Evolutionary conservation across 2,888 invertebrate species (phyloP).

Genomic region (Nesidiocoris tenuis): DNA sequence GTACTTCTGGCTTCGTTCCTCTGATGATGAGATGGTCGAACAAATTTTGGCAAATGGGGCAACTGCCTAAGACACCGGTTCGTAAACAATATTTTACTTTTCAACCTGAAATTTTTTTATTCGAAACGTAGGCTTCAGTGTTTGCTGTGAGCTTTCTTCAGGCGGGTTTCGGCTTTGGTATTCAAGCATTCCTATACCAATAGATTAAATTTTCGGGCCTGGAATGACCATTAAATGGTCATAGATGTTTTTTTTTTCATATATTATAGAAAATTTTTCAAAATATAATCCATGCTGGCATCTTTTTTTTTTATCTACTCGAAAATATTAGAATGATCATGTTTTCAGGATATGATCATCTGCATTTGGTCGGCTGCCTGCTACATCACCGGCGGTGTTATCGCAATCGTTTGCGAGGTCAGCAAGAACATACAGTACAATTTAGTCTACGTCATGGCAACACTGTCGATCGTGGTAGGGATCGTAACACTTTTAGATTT

Average conservation of each 20-base stretch:
- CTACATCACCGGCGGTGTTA: conserved; percentile 2
- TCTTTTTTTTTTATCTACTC: too few species aligned
- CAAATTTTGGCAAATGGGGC: conserved; percentile 1
- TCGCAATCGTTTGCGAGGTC: background rate
- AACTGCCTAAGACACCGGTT: background rate
- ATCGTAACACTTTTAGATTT: background rate
- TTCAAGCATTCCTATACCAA: too few species aligned
- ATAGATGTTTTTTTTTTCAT: too few species aligned
- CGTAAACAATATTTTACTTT: background rate
- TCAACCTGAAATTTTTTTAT: too few species aligned
- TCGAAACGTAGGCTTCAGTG: too few species aligned
- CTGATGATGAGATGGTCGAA: conserved; percentile 7
- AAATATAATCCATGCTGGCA: too few species aligned
- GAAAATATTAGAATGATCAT: too few species aligned
- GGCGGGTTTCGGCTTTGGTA: too few species aligned
- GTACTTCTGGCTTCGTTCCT: background rate
- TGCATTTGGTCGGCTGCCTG: conserved; percentile 5
- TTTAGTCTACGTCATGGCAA: background rate
- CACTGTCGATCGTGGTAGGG: background rate
- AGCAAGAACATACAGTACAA: background rate
- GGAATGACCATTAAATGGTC: too few species aligned
- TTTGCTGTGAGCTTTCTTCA: too few species aligned
- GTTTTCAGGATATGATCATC: background rate
- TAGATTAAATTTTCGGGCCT: too few species aligned
- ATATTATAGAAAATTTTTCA: too few species aligned